phyloP scores from a whole-genome alignment of 1,140 invertebrate genomes.

The Papilio glaucus region DNA sequence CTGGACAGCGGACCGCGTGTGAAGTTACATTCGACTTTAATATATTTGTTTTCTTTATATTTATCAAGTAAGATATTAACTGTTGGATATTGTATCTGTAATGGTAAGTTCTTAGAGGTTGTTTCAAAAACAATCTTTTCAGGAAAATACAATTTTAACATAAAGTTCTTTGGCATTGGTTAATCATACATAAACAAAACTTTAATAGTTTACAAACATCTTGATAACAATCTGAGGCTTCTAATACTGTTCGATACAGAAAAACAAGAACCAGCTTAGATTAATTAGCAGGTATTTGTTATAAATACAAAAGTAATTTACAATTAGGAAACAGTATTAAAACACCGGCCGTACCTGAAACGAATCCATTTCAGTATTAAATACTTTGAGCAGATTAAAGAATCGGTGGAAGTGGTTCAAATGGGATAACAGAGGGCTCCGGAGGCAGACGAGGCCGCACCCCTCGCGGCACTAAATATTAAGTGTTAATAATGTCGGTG shows the following conservation, averaged over 20 bases:
- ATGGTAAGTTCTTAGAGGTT: too few species aligned
- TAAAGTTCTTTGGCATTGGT: too few species aligned
- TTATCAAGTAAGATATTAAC: too few species aligned
- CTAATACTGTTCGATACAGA: neutral
- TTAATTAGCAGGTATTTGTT: neutral
- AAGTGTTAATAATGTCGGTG: slow-evolving; percentile 76
- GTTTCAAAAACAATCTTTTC: too few species aligned
- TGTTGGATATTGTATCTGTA: too few species aligned
- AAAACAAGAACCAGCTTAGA: neutral
- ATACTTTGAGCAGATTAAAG: slow-evolving; percentile 34
- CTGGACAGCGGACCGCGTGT: too few species aligned
- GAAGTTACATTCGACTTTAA: too few species aligned
- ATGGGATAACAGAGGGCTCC: slow-evolving; percentile 29
- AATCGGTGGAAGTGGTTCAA: slow-evolving; percentile 32
- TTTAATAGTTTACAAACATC: too few species aligned
- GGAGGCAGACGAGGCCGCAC: slow-evolving; percentile 52
- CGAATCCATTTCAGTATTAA: slow-evolving; percentile 28
- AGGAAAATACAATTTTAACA: too few species aligned
- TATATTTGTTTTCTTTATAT: too few species aligned
- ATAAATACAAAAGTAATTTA: slow-evolving; percentile 13
- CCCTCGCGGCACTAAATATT: slow-evolving; percentile 70
- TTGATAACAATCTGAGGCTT: too few species aligned
- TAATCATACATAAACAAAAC: too few species aligned
- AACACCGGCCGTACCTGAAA: neutral
- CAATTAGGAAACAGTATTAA: slow-evolving; percentile 6